These are phyloP conservation scores for Procambarus virginalis DNA, from an alignment of 1,140 invertebrate species.

Conservation along the genomic window DNA sequence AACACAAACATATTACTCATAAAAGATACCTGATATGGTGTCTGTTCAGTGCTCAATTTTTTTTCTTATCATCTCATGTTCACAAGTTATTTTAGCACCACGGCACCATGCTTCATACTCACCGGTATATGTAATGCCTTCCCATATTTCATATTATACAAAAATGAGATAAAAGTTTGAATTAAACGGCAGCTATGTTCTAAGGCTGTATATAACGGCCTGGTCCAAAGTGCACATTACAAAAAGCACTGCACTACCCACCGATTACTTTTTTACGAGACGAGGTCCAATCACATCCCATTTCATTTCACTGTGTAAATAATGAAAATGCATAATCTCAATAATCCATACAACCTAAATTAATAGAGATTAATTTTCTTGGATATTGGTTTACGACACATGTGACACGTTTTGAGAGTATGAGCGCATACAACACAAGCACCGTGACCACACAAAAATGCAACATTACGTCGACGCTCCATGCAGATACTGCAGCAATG, in stretches of 20 bases:
- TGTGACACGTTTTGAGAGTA: constrained; percentile 89
- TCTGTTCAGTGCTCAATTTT: background rate
- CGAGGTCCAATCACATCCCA: background rate
- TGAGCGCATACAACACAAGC: constrained; percentile 89
- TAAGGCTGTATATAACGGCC: background rate
- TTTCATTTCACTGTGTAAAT: background rate
- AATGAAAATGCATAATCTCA: background rate
- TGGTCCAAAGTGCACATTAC: background rate
- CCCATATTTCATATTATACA: background rate
- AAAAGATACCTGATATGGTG: background rate
- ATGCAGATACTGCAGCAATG: constrained; percentile 82
- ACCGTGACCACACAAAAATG: constrained; percentile 91
- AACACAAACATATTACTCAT: background rate
- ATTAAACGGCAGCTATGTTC: background rate
- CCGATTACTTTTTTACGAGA: background rate
- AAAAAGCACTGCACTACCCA: background rate
- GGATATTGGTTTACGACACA: constrained; percentile 91
- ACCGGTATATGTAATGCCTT: background rate
- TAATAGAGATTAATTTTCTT: constrained; percentile 88
- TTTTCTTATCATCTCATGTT: background rate
- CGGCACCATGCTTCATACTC: constrained; percentile 7
- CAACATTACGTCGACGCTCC: constrained; percentile 84
- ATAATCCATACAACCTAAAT: background rate
- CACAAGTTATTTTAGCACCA: background rate
- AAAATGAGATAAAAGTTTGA: background rate